Conservation (phyloP, 2,797 vertebrate genomes). For the Falco biarmicus region DNA sequence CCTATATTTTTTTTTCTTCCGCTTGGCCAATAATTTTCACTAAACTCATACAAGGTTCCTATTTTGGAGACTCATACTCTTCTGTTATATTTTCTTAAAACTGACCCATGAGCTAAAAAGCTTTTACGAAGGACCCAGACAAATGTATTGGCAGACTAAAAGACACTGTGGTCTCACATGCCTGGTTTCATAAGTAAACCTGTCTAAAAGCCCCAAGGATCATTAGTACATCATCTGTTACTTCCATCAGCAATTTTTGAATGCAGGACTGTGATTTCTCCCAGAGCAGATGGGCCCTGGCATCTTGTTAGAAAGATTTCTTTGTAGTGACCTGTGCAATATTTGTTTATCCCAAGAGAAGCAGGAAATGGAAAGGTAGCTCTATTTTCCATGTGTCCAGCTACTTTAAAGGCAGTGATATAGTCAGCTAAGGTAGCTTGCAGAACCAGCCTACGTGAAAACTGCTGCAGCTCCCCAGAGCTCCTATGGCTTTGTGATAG, state of each 20-base stretch:
- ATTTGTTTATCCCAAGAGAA: not conserved
- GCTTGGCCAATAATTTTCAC: not conserved
- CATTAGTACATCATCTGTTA: constrained; percentile 47
- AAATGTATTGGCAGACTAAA: constrained; percentile 20
- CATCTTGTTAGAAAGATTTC: constrained; percentile 35
- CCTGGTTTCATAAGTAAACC: constrained; percentile 56
- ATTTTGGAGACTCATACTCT: not conserved
- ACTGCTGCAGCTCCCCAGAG: not conserved
- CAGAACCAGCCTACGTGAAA: not conserved
- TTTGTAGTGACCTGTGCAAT: constrained; percentile 4
- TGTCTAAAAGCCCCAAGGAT: constrained; percentile 23
- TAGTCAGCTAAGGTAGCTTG: not conserved
- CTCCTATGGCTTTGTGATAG: not conserved
- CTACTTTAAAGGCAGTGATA: not conserved
- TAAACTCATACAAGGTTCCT: not conserved
- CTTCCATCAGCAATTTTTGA: constrained; percentile 48
- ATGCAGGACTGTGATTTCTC: constrained; percentile 33
- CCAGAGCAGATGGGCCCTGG: constrained; percentile 25
- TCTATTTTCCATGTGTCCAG: constrained; percentile 4
- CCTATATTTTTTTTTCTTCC: not conserved
- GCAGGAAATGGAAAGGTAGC: not conserved
- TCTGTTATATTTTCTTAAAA: constrained; percentile 30
- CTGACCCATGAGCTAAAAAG: constrained; percentile 7
- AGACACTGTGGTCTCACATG: constrained; percentile 25
- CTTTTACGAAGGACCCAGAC: not conserved